Base-by-base conservation (phyloP, 2,888 invertebrate genomes). In the Acronicta alni region DNA sequence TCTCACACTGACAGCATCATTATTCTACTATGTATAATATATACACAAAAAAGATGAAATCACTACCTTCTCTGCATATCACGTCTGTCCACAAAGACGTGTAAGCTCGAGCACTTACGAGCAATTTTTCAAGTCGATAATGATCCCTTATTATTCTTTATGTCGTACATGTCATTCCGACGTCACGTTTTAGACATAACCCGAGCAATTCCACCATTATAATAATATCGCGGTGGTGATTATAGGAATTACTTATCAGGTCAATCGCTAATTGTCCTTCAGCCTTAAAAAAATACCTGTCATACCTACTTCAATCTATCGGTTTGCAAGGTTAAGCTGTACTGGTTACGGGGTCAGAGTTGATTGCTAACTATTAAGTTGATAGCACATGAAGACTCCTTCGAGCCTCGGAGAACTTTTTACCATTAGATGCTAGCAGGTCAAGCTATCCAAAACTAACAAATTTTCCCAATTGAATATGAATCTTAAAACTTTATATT, bases 121-220 rank as follows among this genome's bases (percentile, higher is more conserved):
- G 63, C 65, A 48, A 61, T 66, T 60, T 58, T 72, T 62, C 53
- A 67, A 48, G 58, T 54, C 67, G 49, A 66, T 76, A 78, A 80
- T 79, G 52, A 62, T 59, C 35, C 54, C 65, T 48, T 75, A 80
- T 86, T 83, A 80, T 72, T 82, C 73, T 77, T 75, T 65, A 72
- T 75, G 77, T 77, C 79, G 63, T 69, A 69, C 57, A 64, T 77
- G 79, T 77, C 76, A 68, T 67, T 67, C 53, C 16, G 18, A 54
- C 66, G 79, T 86, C 88, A 88, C 88, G 87, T 84, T 86, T 84
- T 81, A 47, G 67, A 72, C 80, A 84, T 86, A 81, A 86, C 77
- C 57, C 67, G 57, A 67, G 72, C 67, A 60, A 70, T 77, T 72
- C 23, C 35, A 7, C 16, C 23, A 18, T 35, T 8, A n/a, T n/a